Base-by-base conservation (phyloP, 2,888 invertebrate species). In the Drosophila testacea region DNA sequence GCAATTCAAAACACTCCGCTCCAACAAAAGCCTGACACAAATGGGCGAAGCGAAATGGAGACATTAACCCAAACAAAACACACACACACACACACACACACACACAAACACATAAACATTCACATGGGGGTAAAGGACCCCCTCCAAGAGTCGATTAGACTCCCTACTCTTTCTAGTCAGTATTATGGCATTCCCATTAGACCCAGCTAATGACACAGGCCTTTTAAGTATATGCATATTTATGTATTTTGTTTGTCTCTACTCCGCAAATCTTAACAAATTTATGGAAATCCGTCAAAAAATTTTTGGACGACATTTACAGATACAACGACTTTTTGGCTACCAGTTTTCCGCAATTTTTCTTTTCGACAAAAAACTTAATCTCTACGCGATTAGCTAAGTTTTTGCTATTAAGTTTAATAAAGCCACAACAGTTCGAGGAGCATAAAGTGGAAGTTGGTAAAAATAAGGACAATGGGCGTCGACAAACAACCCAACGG, bases 201-300 rank as follows among this genome's bases (percentile, higher is more conserved):
- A 32, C 56, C 39, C 65, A 30, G 70, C 62, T 66, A 75, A 74
- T 66, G 75, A 74, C 51, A 32, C 30, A 34, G 57, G 27, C 60
- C 54, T 59, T 55, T 62, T 52, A 16, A 22, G 28, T 38, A 59
- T 22, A 57, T 30, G 28, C 59, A 32, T 48, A 32, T 42, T 47
- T 52, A 46, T 52, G 44, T 32, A 41, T 34, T 30, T 30, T 39
- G 41, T 52, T 42, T 51, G 39, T 36, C 47, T 47, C 38, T 22
- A 22, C 41, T 11, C n/a, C 42, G 27, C 59, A 22, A 11, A 28
- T 56, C 22, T 42, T 13, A 27, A n/a, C 30, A 27, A 44, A 38
- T 36, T 63, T 68, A 56, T 73, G 73, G 47, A 42, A 68, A 56
- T 36, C 42, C 51, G n/a, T 51, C 22, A 46, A 56, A 59, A 60